Base-by-base conservation (phyloP, 2,797 vertebrate genomes). In the Zalophus californianus region DNA sequence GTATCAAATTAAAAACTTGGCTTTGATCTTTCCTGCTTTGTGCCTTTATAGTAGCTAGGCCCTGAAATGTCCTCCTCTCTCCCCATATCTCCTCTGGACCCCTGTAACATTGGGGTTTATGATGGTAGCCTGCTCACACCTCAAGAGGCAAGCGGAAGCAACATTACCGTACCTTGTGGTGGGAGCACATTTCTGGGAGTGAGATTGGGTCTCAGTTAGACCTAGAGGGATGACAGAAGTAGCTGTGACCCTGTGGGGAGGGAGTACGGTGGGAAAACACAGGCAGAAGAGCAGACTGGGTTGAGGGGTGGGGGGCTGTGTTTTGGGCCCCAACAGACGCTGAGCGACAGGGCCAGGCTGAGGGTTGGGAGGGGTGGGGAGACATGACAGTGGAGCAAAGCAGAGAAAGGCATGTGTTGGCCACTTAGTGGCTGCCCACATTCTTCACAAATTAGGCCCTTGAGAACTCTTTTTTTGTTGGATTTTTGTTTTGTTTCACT, bases 1-100 rank as follows among this genome's bases (percentile, higher is more conserved):
- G 1, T 48, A 50, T 72, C 79, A 78, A 44, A 32, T 62, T 77
- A 54, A 88, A 92, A 91, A 54, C n/a, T 77, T 96, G 84, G 54
- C 68, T 88, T 48, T 35, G 16, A 70, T 68, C 13, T 78, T 23
- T 78, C 41, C 88, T 77, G 54, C 89, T 58, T 52, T 60, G 10
- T 66, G 48, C 56, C 7, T 83, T 56, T 21, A 44, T 66, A 58
- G 41, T 8, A 7, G 52, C 35, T 23, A 32, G 23, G 20, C 48
- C 35, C 25, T 64, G 78, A 78, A 25, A 25, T 72, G 58, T 54
- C 14, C 41, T 70, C 7, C 50, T 75, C 18, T 88, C 20, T 38
- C 18, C 44, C 32, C 54, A 35, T 1, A 35, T 66, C 48, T 56
- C 64, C 56, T 50, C 29, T 64, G 72, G 60, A 32, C 58, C 20